Evolutionary conservation across 2,113 vertebrate genomes (phyloP).

Genomic region (Monopterus albus): DNA sequence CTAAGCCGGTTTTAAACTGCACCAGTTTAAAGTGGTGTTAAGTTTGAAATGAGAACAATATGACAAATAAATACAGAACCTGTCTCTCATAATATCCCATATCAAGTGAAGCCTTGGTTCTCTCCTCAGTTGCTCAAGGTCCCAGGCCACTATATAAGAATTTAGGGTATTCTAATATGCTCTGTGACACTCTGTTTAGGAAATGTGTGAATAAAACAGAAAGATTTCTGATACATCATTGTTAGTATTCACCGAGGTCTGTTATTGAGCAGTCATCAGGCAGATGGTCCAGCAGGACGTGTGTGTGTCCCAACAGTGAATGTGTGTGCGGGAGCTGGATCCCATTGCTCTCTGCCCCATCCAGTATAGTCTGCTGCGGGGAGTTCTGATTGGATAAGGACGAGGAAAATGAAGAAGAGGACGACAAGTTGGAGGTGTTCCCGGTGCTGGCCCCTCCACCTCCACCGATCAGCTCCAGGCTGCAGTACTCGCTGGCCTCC

Average conservation of each 20-base stretch:
- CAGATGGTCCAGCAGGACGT: slow-evolving; percentile 69
- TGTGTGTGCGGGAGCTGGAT: slow-evolving; percentile 80
- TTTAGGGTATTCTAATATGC: not conserved
- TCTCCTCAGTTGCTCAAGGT: not conserved
- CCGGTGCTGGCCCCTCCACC: slow-evolving; percentile 64
- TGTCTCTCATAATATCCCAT: slow-evolving; percentile 4
- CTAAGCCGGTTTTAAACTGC: not conserved
- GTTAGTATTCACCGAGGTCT: slow-evolving; percentile 85
- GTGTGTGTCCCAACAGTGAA: slow-evolving; percentile 65
- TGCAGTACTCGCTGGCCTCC: slow-evolving; percentile 86
- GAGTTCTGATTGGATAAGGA: slow-evolving; percentile 86
- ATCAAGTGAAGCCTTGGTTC: not conserved
- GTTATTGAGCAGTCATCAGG: slow-evolving; percentile 83
- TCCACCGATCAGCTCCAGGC: slow-evolving; percentile 84
- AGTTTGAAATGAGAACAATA: not conserved
- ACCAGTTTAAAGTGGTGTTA: slow-evolving; percentile 1
- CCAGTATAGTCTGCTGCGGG: slow-evolving; percentile 85
- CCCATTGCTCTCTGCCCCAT: slow-evolving; percentile 77
- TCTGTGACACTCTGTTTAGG: not conserved
- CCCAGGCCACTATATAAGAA: not conserved
- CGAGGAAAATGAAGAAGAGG: slow-evolving; percentile 83
- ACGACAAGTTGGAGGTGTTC: slow-evolving; percentile 81
- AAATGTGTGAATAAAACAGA: not conserved
- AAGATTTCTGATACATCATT: too few relatives aligned
- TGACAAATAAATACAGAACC: not conserved